Conservation (phyloP, 2,113 vertebrate genomes). For the Diadophis punctatus region DNA sequence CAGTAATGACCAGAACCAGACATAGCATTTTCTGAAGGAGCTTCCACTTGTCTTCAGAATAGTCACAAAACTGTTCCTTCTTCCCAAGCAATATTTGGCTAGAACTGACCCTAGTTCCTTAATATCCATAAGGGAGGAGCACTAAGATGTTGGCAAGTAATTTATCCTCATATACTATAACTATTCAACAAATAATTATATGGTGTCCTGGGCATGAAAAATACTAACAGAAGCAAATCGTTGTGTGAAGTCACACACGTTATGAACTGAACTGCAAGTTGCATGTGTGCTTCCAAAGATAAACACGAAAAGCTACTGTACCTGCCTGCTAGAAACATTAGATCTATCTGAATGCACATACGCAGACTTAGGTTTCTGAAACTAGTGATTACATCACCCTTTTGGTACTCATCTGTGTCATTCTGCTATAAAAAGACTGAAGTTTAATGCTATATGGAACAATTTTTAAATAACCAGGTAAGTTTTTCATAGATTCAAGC, state of each 20-base stretch:
- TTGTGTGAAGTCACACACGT: background rate
- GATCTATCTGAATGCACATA: constrained; percentile 17
- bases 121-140: background rate
- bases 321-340: constrained; percentile 12
- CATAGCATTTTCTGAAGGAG: background rate
- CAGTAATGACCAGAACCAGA: background rate
- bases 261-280: background rate
- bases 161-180: background rate
- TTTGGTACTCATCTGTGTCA: constrained; percentile 30
- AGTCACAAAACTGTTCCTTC: background rate
- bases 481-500: background rate
- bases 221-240: background rate
- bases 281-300: background rate
- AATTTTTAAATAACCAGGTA: background rate
- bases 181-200: background rate
- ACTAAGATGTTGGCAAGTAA: background rate
- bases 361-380: constrained; percentile 37
- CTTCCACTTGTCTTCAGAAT: background rate
- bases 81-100: background rate
- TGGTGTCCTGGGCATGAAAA: background rate
- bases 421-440: constrained; percentile 36
- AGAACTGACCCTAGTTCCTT: background rate
- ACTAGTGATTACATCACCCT: constrained; percentile 35
- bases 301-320: constrained; percentile 36
- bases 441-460: constrained; percentile 16